Evolutionary conservation across 2,888 invertebrate species (phyloP), one percentile per base, ranked within the genome.

Genomic region (Agonopterix alstromeriana): DNA sequence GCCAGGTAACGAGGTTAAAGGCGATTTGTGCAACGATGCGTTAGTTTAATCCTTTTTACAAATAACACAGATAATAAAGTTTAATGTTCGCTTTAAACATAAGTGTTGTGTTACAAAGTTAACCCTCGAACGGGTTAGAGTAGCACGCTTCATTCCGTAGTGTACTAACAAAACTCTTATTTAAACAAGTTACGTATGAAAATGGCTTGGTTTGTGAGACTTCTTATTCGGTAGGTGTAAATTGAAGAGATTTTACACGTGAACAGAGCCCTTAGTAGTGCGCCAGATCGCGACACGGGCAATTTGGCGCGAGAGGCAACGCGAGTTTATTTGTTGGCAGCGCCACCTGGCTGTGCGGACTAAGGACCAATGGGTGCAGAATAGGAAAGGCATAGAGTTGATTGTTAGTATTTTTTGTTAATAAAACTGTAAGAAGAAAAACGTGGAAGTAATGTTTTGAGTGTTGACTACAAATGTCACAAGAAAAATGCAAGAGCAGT

Each of bases 211-310:
- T 27, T 27, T 7, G 5, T 7, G 27, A 3, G 27, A 27, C 27
- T 27, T 27, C 27, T 27, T 27, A 27, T 27, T 27, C 27, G 27
- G 27, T 27, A 27, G 1, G 73, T 77, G 67, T 77, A 77, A 79
- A 79, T 80, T 76, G 74, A 67, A 73, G 76, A 73, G 82, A 81
- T 86, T 85, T 85, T 67, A 78, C 78, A 79, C 78, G 74, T 77
- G 83, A 82, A 61, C 63, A 43, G 78, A 77, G 63, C 70, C 82
- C 82, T 66, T 82, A 80, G 77, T 72, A 77, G 82, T 84, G 81
- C 74, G 73, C 69, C 69, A 71, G 76, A 78, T 82, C 73, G 76
- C 70, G 75, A 79, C 78, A 82, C 77, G 82, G 83, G 69, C 82
- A 85, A 85, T 86, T 86, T 85, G 79, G 82, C 74, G 70, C 69